Percentiles rank a stretch among this genome's conserved stretches.
Evolutionary conservation across 2,797 vertebrate genomes (phyloP).

Genomic region (Esox masquinongy): DNA sequence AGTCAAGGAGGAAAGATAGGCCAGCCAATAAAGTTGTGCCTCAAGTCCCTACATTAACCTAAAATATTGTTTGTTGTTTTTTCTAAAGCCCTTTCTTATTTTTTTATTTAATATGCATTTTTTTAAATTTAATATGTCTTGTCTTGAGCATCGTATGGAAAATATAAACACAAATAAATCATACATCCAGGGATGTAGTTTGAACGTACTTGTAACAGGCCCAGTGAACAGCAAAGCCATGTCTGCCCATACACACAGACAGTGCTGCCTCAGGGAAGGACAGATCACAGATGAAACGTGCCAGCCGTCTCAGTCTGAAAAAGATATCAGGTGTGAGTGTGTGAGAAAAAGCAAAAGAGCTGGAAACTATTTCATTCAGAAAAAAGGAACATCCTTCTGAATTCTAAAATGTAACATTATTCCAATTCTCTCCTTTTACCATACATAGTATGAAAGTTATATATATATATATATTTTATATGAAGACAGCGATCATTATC

Average conservation of each 20-base stretch:
- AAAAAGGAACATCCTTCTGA: neutral
- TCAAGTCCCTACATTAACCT: neutral
- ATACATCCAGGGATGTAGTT: neutral
- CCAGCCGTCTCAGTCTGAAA: conserved; percentile 44
- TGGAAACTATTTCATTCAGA: neutral
- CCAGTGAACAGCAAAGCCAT: conserved; percentile 76
- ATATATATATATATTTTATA: neutral
- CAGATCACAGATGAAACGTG: neutral
- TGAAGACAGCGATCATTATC: neutral
- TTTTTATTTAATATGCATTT: no score
- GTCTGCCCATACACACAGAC: conserved; percentile 19
- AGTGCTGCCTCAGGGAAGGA: neutral
- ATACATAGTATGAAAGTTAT: no score
- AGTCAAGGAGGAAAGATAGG: no score
- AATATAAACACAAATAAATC: neutral
- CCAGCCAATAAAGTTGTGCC: no score
- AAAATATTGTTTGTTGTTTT: neutral
- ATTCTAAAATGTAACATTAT: neutral
- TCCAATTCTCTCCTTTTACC: no score
- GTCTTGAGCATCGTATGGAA: no score
- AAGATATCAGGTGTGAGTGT: conserved; percentile 20
- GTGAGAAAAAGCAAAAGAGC: neutral
- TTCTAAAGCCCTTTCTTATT: neutral
- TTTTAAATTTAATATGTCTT: no score
- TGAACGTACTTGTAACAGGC: conserved; percentile 72